Evolutionary conservation across 1,140 invertebrate genomes (phyloP).

Genomic region (Ceratina calcarata): DNA sequence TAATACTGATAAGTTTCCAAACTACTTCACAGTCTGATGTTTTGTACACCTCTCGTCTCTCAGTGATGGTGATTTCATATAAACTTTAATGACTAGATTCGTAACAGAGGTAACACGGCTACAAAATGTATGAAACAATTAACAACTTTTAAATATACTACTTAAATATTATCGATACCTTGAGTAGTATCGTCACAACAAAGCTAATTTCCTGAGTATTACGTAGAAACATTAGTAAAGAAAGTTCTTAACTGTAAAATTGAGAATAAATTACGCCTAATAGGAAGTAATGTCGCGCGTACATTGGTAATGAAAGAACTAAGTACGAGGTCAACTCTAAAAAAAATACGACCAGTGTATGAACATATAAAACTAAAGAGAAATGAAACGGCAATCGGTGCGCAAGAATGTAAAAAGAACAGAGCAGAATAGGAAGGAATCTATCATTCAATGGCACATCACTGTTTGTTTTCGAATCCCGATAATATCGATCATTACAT

Average conservation of each 20-base stretch:
- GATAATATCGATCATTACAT: slow-evolving; percentile 18
- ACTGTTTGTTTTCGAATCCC: slow-evolving; percentile 9
- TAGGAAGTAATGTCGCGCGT: background rate
- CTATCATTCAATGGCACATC: background rate
- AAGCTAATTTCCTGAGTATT: background rate
- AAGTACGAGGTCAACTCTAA: background rate
- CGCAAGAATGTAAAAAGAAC: slow-evolving; percentile 3
- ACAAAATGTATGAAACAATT: slow-evolving; percentile 20
- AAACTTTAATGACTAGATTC: slow-evolving; percentile 22
- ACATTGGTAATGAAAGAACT: background rate
- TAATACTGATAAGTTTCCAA: slow-evolving; percentile 65
- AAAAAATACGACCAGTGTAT: background rate
- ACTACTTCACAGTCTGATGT: slow-evolving; percentile 44
- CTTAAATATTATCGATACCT: slow-evolving; percentile 1
- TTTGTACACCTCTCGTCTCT: slow-evolving; percentile 30
- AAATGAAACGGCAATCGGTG: background rate
- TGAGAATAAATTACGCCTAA: background rate
- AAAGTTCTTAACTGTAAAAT: background rate
- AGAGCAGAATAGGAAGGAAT: slow-evolving; percentile 15
- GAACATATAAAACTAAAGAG: background rate
- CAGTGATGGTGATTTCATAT: background rate
- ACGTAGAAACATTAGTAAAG: background rate
- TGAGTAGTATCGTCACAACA: background rate
- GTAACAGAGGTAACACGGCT: slow-evolving; percentile 12
- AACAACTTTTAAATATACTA: slow-evolving; percentile 9